phyloP scores from a whole-genome alignment of 2,888 invertebrate species.

The Drosophila mimica region DNA sequence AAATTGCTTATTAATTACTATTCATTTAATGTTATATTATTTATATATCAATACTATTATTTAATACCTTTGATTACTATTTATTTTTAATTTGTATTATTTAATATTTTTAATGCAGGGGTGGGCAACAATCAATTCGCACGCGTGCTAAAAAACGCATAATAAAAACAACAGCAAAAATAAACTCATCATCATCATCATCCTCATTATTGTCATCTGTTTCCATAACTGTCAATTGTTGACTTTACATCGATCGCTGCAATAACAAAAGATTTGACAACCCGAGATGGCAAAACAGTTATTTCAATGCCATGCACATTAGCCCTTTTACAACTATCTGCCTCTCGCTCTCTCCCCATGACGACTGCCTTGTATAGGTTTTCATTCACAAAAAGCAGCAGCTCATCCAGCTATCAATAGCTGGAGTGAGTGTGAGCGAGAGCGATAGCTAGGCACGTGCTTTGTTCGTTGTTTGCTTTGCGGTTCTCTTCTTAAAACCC shows the following conservation, averaged over 20 bases:
- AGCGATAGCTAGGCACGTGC: conserved; percentile 40
- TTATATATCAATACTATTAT: neutral
- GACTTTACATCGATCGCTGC: conserved; percentile 63
- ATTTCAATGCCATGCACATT: conserved; percentile 59
- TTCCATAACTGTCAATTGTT: conserved; percentile 80
- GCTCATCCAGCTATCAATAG: neutral
- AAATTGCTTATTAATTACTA: too few relatives aligned
- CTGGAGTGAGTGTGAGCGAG: neutral
- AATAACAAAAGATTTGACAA: conserved; percentile 50
- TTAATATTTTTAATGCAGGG: neutral
- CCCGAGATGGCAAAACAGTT: conserved; percentile 36
- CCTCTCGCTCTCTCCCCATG: neutral
- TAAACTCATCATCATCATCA: conserved; percentile 50
- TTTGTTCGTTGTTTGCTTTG: conserved; percentile 43
- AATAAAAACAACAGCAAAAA: conserved; percentile 15
- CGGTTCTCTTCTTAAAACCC: conserved; percentile 38
- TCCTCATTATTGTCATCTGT: conserved; percentile 72
- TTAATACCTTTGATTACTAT: neutral
- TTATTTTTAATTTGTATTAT: neutral
- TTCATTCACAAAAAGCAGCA: conserved; percentile 54
- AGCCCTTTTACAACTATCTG: conserved; percentile 35
- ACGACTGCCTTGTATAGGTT: neutral
- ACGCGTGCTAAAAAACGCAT: conserved; percentile 28
- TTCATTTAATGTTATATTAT: too few relatives aligned
- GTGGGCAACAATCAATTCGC: neutral